Evolutionary conservation across 37 sponge, comb jelly and placozoan species (phyloP), one percentile per base, ranked within the genome.

Genomic region (Agelas oroides): DNA sequence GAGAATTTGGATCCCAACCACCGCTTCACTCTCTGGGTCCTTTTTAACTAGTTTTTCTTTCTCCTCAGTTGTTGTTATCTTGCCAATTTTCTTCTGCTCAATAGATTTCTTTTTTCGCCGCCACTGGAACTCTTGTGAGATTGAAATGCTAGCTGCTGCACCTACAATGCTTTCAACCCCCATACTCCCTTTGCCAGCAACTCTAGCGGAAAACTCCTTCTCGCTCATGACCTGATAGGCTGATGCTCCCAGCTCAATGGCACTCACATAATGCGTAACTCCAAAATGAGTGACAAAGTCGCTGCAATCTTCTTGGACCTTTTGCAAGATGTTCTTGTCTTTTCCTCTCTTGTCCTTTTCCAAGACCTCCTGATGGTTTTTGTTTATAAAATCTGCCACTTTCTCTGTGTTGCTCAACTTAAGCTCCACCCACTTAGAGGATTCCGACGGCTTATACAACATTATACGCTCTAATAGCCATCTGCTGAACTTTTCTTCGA

Each of bases 261-360:
- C 34, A 37, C 65, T 72, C 35, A 88, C 88, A 67, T 82, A 88
- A 73, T 88, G 88, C 1, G 88, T 88, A 46, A 88, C 53, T 32
- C 75, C 69, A 61, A 88, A 88, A 40, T 24, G 11, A 0, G 37
- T 0, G 58, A 66, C 65, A n/a, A 80, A 27, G 1, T 52, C 35
- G 18, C 12, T 68, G 35, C 3, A n/a, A 8, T 28, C 77, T 23
- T 59, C 35, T 25, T 38, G 66, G 34, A 60, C 28, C 41, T 64
- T 32, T 19, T 64, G 13, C 53, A 78, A 65, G 3, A 53, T 25
- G 1, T 14, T 28, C 14, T 6, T 30, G 53, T 27, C 20, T 19
- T 19, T 14, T 13, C 66, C 79, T 27, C 35, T 53, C 1, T 19
- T 2, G 1, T 32, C 15, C 53, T 12, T 65, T 27, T 38, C 67